phyloP scores from a whole-genome alignment of 2,113 vertebrate species.

The Macrotis lagotis region DNA sequence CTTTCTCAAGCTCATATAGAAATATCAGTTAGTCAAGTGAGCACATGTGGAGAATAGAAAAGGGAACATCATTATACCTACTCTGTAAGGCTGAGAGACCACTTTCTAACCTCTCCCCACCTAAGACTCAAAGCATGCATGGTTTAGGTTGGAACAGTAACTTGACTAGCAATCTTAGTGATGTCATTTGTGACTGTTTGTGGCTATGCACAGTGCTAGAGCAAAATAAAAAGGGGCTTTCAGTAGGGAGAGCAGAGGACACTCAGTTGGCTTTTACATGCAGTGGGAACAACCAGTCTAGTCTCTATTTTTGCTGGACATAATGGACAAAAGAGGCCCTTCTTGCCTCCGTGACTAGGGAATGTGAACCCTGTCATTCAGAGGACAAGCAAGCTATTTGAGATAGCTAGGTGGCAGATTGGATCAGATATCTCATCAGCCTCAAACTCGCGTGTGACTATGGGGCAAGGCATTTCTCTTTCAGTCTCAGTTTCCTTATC shows the following conservation, averaged over 20 bases:
- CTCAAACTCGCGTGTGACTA: neutral
- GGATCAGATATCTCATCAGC: neutral
- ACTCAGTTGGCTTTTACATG: neutral
- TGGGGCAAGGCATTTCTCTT: neutral
- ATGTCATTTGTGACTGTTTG: neutral
- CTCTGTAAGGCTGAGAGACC: neutral
- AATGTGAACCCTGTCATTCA: neutral
- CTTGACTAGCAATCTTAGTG: neutral
- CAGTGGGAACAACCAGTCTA: neutral
- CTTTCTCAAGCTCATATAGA: neutral
- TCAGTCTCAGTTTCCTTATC: neutral
- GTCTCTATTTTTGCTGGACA: neutral
- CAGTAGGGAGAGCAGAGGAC: neutral
- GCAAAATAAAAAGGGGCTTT: neutral
- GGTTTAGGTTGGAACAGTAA: neutral
- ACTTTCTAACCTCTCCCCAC: neutral
- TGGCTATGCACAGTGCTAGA: neutral
- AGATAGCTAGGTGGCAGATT: neutral
- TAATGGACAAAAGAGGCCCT: neutral
- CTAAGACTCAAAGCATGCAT: neutral
- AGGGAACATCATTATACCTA: neutral
- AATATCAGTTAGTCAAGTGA: neutral
- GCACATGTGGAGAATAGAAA: neutral
- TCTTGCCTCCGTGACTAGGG: neutral
- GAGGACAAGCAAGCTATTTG: neutral